Base-by-base conservation (phyloP, 2,888 invertebrate genomes). In the Girardia tigrina region DNA sequence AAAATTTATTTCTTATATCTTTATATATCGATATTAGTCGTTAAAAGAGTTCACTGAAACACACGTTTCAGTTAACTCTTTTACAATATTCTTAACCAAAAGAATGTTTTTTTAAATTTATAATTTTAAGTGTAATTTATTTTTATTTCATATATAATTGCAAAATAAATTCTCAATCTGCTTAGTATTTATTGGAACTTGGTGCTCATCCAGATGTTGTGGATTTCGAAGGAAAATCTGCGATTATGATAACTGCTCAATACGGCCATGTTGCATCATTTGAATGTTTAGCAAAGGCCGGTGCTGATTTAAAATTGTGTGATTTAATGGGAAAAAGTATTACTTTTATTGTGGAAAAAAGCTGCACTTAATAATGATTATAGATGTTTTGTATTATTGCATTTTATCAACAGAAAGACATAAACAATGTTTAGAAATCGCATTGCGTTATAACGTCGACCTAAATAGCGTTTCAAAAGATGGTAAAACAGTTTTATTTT, bases 191-290 rank as follows among this genome's bases (percentile, higher is more conserved):
- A 28, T 28, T 26, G 26, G 72, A 72, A n/a, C 20, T 74, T 2
- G 78, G 78, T n/a, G 84, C 84, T 42, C 83, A 84, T 78, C 84
- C 84, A 1, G 83, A 84, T 79, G 83, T 84, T 1, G 80, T 82
- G 74, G 84, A 84, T 77, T 80, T 82, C 36, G 80, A 82, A 78
- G 84, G 84, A 8, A 77, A 80, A 29, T 81, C 83, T 70, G 82
- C 84, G n/a, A 81, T 82, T 1, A 84, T 84, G 83, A 79, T 82
- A 77, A 83, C 84, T 26, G 83, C 83, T 2, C 83, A 84, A 76
- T 82, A 80, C 78, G 84, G 84, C 83, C 56, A 84, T 79, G 81
- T 84, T 1, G 81, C 83, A 77, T 82, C 83, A 73, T 76, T 84
- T 28, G 81, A 82, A 72, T 80, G 81, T 75, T 78, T 84, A 20